These are phyloP conservation scores for Drosophila nasuta DNA, from an alignment of 1,140 invertebrate species.

Conservation along the genomic window DNA sequence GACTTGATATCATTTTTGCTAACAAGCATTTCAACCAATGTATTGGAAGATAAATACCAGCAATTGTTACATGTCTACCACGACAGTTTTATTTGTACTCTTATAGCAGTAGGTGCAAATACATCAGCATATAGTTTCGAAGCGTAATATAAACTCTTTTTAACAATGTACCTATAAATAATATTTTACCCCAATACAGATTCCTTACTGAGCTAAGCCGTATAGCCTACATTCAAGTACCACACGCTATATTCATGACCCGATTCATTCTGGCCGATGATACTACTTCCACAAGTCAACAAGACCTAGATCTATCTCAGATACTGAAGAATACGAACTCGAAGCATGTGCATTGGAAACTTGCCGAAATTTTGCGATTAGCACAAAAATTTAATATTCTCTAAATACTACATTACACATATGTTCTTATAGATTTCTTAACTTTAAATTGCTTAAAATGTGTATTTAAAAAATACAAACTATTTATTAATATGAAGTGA, in stretches of 20 bases:
- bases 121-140: constrained; percentile 46
- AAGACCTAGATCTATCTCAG: constrained; percentile 42
- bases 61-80: constrained; percentile 86
- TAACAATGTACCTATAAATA: not conserved
- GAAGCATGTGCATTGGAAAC: constrained; percentile 50
- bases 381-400: constrained; percentile 64
- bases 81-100: constrained; percentile 83
- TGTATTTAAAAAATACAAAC: too few species aligned
- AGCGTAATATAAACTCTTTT: constrained; percentile 41
- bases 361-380: constrained; percentile 54
- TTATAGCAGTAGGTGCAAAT: constrained; percentile 57
- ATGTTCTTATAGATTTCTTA: too few species aligned
- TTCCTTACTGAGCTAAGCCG: constrained; percentile 66
- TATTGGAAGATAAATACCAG: constrained; percentile 84
- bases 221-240: constrained; percentile 67
- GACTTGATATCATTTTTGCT: constrained; percentile 87
- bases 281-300: constrained; percentile 18
- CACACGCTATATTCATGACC: constrained; percentile 75
- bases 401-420: not conserved
- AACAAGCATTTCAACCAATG: constrained; percentile 85
- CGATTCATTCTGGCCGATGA: constrained; percentile 69
- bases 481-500: too few species aligned
- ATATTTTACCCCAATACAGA: constrained; percentile 37
- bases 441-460: too few species aligned
- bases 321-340: constrained; percentile 51